Conservation (phyloP, 2,888 invertebrate genomes). For the Steinernema carpocapsae region DNA sequence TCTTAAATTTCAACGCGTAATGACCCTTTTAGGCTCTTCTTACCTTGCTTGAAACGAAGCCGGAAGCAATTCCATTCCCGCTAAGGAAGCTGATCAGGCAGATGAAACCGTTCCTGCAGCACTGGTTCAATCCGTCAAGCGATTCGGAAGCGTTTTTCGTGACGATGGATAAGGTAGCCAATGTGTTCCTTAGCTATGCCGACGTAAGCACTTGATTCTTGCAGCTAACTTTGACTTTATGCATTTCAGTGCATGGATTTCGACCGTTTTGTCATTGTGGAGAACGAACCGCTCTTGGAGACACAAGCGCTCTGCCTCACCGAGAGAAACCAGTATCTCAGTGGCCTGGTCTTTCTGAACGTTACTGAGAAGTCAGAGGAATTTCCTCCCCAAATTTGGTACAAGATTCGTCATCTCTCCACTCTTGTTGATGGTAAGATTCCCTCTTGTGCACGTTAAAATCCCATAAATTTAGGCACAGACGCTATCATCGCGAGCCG, state of each 20-base stretch:
- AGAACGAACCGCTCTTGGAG: conserved; percentile 56
- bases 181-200: background rate
- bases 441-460: background rate
- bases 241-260: conserved; percentile 51
- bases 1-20: too few relatives aligned
- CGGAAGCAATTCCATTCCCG: too few relatives aligned
- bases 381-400: conserved; percentile 42
- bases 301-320: conserved; percentile 52
- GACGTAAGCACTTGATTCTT: background rate
- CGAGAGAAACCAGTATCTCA: conserved; percentile 54
- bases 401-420: conserved; percentile 62
- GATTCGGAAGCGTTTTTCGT: conserved; percentile 43
- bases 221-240: background rate
- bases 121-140: conserved; percentile 40
- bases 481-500: conserved; percentile 45
- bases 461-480: conserved; percentile 42
- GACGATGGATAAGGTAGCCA: conserved; percentile 6
- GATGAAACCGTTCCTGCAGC: conserved; percentile 42
- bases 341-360: conserved; percentile 54
- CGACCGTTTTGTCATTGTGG: conserved; percentile 60
- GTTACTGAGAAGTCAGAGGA: conserved; percentile 43
- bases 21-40: too few relatives aligned
- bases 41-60: too few relatives aligned
- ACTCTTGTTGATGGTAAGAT: conserved; percentile 45
- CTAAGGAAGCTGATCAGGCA: background rate